These are phyloP conservation scores for Heteropelma amictum DNA, from an alignment of 2,888 invertebrate genomes.

Conservation along the genomic window DNA sequence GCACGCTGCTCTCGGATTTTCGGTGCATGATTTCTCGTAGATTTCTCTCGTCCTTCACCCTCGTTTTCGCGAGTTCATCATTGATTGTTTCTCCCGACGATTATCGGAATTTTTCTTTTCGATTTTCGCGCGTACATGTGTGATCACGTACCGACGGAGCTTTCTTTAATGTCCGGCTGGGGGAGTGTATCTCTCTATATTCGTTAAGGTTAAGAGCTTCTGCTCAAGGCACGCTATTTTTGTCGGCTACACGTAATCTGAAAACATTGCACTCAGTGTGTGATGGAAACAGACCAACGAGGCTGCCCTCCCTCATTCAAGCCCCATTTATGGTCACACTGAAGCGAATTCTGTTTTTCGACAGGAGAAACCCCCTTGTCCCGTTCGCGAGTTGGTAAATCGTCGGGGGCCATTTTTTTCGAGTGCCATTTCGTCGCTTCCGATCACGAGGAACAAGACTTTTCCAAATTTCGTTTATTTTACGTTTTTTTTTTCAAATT, in stretches of 20 bases:
- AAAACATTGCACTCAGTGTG: conserved; percentile 57
- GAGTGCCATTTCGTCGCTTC: background rate
- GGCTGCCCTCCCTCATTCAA: conserved; percentile 29
- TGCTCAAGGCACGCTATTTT: conserved; percentile 47
- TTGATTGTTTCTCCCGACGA: no score
- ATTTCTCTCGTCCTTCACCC: no score
- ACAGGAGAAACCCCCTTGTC: background rate
- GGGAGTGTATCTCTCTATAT: conserved; percentile 29
- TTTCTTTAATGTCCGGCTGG: conserved; percentile 24
- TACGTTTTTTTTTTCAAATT: no score
- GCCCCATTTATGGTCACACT: conserved; percentile 46
- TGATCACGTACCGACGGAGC: background rate
- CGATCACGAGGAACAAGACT: background rate
- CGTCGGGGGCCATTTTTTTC: background rate
- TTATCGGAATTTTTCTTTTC: background rate
- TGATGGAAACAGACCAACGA: conserved; percentile 34
- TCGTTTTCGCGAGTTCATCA: no score
- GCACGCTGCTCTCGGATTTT: no score
- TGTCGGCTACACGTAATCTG: conserved; percentile 55
- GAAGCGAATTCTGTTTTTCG: conserved; percentile 22
- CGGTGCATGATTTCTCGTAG: no score
- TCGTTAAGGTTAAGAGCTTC: conserved; percentile 49
- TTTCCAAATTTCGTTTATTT: background rate
- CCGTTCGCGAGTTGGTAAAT: background rate
- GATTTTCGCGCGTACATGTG: no score